Conservation (phyloP, 2,888 invertebrate species). For the Autographa pulchrina region DNA sequence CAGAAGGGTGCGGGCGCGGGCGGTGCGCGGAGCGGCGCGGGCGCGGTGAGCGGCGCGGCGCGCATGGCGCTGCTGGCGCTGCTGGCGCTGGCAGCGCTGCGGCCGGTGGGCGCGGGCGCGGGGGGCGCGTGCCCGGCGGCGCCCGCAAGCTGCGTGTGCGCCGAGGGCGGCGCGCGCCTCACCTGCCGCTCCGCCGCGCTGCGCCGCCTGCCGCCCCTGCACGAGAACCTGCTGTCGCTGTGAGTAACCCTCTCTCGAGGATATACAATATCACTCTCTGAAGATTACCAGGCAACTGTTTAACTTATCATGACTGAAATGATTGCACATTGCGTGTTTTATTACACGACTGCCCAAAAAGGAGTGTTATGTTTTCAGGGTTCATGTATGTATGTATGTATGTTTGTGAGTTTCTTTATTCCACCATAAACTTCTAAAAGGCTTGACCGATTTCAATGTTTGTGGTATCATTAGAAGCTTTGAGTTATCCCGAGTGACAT, state of each 20-base stretch:
- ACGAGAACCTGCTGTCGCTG: slow-evolving; percentile 70
- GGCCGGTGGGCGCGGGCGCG: slow-evolving; percentile 58
- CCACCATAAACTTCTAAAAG: too few relatives aligned
- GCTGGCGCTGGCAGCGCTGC: slow-evolving; percentile 68
- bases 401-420: too few relatives aligned
- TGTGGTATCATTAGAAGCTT: too few relatives aligned
- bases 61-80: slow-evolving; percentile 23
- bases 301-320: too few relatives aligned
- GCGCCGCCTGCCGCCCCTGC: slow-evolving; percentile 74
- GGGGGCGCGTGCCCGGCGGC: slow-evolving; percentile 57
- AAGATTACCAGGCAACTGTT: too few relatives aligned
- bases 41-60: slow-evolving; percentile 28
- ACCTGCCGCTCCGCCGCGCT: slow-evolving; percentile 75
- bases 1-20: slow-evolving; percentile 31
- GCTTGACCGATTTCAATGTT: too few relatives aligned
- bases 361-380: too few relatives aligned
- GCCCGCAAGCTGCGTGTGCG: slow-evolving; percentile 73
- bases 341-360: too few relatives aligned
- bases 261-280: neutral
- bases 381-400: too few relatives aligned
- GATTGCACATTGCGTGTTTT: too few relatives aligned
- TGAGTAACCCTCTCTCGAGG: slow-evolving; percentile 61
- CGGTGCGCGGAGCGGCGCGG: slow-evolving; percentile 34
- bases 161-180: slow-evolving; percentile 71
- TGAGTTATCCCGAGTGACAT: too few relatives aligned